Percentiles rank a stretch among this genome's conserved stretches.
These are phyloP conservation scores for Proisotoma minuta DNA, from an alignment of 2,888 invertebrate genomes.

Conservation along the genomic window DNA sequence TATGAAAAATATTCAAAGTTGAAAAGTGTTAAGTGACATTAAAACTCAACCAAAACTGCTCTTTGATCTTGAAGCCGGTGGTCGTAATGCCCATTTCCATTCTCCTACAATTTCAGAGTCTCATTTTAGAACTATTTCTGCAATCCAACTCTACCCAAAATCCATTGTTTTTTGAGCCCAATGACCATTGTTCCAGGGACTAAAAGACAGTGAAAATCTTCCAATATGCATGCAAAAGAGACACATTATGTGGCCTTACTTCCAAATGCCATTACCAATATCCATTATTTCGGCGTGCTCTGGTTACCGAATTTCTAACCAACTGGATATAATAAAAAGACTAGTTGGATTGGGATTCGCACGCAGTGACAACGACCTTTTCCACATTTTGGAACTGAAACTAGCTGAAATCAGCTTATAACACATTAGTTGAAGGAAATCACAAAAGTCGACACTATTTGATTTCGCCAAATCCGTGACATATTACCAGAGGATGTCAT, in stretches of 20 bases:
- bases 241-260: constrained; percentile 34
- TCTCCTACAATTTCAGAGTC: constrained; percentile 2
- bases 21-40: not conserved
- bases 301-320: constrained; percentile 26
- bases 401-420: not conserved
- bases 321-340: too few relatives aligned
- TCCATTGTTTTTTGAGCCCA: not conserved
- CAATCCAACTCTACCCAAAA: constrained; percentile 1
- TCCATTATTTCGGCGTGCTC: constrained; percentile 40
- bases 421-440: constrained; percentile 2
- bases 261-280: constrained; percentile 30
- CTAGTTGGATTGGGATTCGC: too few relatives aligned
- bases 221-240: constrained; percentile 39
- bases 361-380: constrained; percentile 2
- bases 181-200: constrained; percentile 1
- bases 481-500: constrained; percentile 1
- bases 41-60: not conserved
- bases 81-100: constrained; percentile 2
- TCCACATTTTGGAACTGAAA: not conserved
- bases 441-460: not conserved
- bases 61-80: constrained; percentile 4
- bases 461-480: constrained; percentile 4
- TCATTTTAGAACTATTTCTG: constrained; percentile 2
- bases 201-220: constrained; percentile 22
- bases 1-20: not conserved